Percentiles rank a stretch among this genome's conserved stretches.
These are phyloP conservation scores for Hippopotamyrus pictus DNA, from an alignment of 2,797 vertebrate genomes.

Conservation along the genomic window DNA sequence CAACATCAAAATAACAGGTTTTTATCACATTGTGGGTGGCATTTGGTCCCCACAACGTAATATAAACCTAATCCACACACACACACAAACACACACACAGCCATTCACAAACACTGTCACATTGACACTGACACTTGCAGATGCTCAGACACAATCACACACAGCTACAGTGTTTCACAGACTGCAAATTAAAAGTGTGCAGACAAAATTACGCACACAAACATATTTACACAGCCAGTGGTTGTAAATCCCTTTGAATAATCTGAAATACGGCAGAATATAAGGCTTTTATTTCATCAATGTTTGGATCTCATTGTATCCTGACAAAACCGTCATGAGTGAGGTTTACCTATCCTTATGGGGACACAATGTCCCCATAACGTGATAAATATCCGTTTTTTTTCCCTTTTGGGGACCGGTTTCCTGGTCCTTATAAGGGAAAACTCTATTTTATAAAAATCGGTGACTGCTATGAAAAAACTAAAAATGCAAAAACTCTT, in stretches of 20 bases:
- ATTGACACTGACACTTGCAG: neutral
- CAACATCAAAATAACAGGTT: neutral
- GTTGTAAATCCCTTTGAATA: neutral
- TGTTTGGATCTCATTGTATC: neutral
- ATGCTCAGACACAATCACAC: slow-evolving; percentile 10
- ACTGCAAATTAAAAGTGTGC: neutral
- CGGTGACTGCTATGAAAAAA: too few species aligned
- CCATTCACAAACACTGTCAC: neutral
- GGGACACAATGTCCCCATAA: too few species aligned
- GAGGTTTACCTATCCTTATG: too few species aligned
- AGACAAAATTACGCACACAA: neutral
- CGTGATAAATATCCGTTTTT: too few species aligned
- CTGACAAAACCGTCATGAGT: neutral
- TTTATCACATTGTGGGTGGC: neutral
- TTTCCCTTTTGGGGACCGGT: too few species aligned
- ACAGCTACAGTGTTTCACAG: slow-evolving; percentile 12
- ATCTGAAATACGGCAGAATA: neutral
- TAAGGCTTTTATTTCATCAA: neutral
- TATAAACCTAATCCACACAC: neutral
- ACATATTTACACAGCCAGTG: neutral
- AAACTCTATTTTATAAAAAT: too few species aligned
- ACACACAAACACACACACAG: neutral
- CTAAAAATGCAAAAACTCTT: too few species aligned
- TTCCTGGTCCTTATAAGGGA: too few species aligned
- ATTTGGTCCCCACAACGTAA: neutral